phyloP scores from a whole-genome alignment of 2,113 vertebrate species.

The Festucalex cinctus region DNA sequence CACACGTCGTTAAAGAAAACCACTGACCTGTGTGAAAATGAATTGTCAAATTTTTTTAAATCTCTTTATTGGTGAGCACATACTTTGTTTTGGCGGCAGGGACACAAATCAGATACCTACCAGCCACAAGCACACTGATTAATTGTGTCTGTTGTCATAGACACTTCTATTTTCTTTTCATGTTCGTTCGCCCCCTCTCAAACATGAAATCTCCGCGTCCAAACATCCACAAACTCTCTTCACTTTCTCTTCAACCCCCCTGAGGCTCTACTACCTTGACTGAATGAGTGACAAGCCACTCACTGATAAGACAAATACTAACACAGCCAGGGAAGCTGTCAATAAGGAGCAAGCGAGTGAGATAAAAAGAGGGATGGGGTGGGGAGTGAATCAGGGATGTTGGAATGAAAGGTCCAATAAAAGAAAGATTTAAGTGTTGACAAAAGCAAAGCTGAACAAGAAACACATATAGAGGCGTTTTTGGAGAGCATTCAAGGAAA shows the following conservation, averaged over 20 bases:
- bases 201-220: slow-evolving; percentile 40
- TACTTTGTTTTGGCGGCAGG: background rate
- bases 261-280: slow-evolving; percentile 43
- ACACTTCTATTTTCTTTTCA: slow-evolving; percentile 14
- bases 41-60: background rate
- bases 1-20: background rate
- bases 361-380: slow-evolving; percentile 20
- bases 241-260: slow-evolving; percentile 8
- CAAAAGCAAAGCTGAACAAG: slow-evolving; percentile 8
- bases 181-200: slow-evolving; percentile 26
- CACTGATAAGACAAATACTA: slow-evolving; percentile 72
- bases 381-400: background rate
- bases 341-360: slow-evolving; percentile 37
- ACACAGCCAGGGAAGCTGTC: slow-evolving; percentile 58
- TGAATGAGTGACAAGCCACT: slow-evolving; percentile 62
- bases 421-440: slow-evolving; percentile 3
- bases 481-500: background rate
- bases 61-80: background rate
- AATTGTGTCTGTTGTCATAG: background rate
- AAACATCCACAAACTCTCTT: slow-evolving; percentile 21
- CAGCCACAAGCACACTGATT: background rate
- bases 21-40: background rate
- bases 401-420: slow-evolving; percentile 12
- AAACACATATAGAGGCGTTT: background rate
- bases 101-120: background rate